phyloP scores from a whole-genome alignment of 2,797 vertebrate species.

The Malurus splendens region DNA sequence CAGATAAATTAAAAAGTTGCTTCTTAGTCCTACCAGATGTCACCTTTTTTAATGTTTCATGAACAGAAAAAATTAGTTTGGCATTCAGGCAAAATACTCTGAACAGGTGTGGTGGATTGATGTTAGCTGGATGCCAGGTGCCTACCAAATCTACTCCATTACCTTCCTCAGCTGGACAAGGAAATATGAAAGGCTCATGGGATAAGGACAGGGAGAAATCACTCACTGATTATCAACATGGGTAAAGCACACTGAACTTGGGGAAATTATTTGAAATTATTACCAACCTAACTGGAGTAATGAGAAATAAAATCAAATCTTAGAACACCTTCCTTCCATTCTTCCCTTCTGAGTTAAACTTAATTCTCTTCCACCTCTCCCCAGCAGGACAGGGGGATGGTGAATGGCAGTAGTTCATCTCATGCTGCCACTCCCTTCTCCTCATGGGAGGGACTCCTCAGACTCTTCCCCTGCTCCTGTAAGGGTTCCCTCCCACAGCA shows the following conservation, averaged over 20 bases:
- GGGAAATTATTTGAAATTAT: neutral
- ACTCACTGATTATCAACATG: neutral
- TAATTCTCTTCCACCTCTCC: neutral
- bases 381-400: neutral
- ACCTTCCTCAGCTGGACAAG: neutral
- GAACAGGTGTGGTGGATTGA: neutral
- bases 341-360: neutral
- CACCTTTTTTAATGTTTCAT: neutral
- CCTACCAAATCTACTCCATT: neutral
- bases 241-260: neutral
- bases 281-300: neutral
- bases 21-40: neutral
- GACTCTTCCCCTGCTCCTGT: neutral
- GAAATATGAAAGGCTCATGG: neutral
- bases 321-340: neutral
- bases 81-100: neutral
- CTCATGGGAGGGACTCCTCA: neutral
- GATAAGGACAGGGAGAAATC: neutral
- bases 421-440: neutral
- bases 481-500: neutral
- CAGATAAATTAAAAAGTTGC: neutral
- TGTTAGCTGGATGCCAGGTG: accelerated
- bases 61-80: neutral
- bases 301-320: neutral
- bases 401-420: neutral